Conservation (phyloP, 2,888 invertebrate genomes). For the Pinctada fucata region DNA sequence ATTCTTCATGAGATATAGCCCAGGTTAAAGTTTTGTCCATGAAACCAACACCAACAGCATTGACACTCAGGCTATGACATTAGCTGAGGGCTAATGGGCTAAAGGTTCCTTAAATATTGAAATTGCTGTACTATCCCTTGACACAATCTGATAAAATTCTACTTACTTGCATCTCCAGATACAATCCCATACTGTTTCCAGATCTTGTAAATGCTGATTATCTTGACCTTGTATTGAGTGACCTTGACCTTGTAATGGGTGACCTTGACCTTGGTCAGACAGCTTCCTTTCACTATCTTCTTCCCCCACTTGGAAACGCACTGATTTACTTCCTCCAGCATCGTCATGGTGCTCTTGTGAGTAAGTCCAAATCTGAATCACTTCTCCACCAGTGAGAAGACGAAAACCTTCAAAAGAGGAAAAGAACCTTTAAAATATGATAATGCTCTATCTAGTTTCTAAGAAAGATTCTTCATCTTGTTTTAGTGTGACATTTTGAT, state of each 20-base stretch:
- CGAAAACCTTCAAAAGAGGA: constrained; percentile 62
- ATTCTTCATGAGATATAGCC: no score
- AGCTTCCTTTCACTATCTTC: constrained; percentile 34
- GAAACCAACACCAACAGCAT: no score
- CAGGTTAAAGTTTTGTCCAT: no score
- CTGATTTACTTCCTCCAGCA: constrained; percentile 46
- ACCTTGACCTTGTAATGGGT: background rate
- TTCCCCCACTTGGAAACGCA: constrained; percentile 68
- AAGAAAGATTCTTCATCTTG: no score
- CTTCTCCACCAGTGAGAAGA: constrained; percentile 93
- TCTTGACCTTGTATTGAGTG: background rate
- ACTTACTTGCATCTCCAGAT: constrained; percentile 68
- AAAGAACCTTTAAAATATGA: background rate
- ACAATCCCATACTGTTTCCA: constrained; percentile 57
- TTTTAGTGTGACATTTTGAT: no score
- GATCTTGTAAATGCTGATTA: constrained; percentile 35
- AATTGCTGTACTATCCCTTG: no score
- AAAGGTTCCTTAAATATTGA: no score
- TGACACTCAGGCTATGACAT: no score
- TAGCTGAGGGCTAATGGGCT: no score
- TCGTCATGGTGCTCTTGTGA: constrained; percentile 57
- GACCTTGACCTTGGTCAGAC: constrained; percentile 29
- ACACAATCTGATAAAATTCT: background rate
- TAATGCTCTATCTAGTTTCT: no score
- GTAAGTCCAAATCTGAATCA: constrained; percentile 90